Base-by-base conservation (phyloP, 2,888 invertebrate species). In the Epistrophe grossulariae region DNA sequence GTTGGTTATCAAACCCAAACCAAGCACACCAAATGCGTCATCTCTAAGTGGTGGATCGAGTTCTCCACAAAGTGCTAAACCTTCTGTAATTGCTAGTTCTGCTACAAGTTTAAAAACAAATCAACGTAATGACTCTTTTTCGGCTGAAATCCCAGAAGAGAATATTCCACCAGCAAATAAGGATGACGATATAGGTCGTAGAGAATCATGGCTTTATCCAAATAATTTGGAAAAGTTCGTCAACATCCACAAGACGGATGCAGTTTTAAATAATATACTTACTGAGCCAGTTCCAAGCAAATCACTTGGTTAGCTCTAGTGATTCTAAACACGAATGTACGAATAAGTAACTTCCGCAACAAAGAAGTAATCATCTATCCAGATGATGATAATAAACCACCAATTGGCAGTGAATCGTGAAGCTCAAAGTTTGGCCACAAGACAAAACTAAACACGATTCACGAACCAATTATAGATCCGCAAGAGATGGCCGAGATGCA, bases 321-420 rank as follows among this genome's bases (percentile, higher is more conserved):
- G 43, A 15, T 31, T 31, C 5, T 43, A 6, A 43, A 43, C 43
- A 3, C 24, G 2, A 15, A 24, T 3, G 19, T 13, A 11, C 19
- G 1, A 11, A 15, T 15, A 15, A 55, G 13, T 1, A 35, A 97
- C 91, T 98, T 99, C 93, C 95, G 98, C 5, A 96, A 98, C 92
- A 98, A 98, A 91, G 99, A 99, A 93, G 96, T 99, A 4, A 97
- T 97, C 24, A 96, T 99, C 6, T 99, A 99, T 94, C 99, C 99
- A 0, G 97, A 98, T 90, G 97, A 98, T 88, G 94, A 94, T 0
- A 95, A 95, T 79, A 99, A 99, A 92, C 99, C 99, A 0, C 95
- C 97, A 0, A 93, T 97, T 8, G 99, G 99, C 0, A 94, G 95
- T 84, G 99, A 99, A 99, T 93, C 94, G 97, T 15, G 95, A 95